These are phyloP conservation scores for Coelopa pilipes DNA, from an alignment of 2,888 invertebrate species.

Conservation along the genomic window DNA sequence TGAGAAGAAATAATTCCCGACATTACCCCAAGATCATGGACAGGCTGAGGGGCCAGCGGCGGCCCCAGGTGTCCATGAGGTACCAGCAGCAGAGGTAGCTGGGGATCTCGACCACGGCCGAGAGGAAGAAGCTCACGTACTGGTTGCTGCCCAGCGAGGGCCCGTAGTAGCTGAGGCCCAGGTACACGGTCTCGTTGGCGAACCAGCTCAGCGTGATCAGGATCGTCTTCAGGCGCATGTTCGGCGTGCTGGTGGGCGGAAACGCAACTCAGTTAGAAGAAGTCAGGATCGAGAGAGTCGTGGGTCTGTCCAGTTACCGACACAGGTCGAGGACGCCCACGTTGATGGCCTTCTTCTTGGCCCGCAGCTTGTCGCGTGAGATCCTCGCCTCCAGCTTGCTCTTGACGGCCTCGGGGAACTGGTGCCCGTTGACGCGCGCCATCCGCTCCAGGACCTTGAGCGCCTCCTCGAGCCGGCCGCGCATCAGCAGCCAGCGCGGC, in stretches of 20 bases:
- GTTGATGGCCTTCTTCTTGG: conserved; percentile 68
- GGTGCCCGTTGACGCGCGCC: conserved; percentile 81
- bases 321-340: conserved; percentile 66
- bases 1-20: not conserved
- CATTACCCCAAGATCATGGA: conserved; percentile 86
- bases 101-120: conserved; percentile 88
- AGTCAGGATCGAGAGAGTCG: too few relatives aligned
- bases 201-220: conserved; percentile 91
- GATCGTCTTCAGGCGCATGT: conserved; percentile 88
- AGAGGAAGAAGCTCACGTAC: conserved; percentile 88
- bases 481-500: conserved; percentile 89
- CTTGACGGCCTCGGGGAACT: conserved; percentile 79
- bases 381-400: conserved; percentile 79
- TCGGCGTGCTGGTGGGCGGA: conserved; percentile 74
- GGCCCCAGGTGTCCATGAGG: conserved; percentile 87
- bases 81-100: conserved; percentile 89
- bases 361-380: conserved; percentile 73
- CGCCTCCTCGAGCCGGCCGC: conserved; percentile 84
- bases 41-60: conserved; percentile 88
- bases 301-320: conserved; percentile 50
- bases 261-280: not conserved
- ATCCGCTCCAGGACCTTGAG: conserved; percentile 80
- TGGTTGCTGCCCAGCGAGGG: conserved; percentile 88
- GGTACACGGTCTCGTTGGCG: conserved; percentile 91
- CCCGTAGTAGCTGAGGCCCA: conserved; percentile 91